Evolutionary conservation across 2,113 vertebrate species (phyloP), one percentile per base, ranked within the genome.

Genomic region (Gymnocephalus cernua): DNA sequence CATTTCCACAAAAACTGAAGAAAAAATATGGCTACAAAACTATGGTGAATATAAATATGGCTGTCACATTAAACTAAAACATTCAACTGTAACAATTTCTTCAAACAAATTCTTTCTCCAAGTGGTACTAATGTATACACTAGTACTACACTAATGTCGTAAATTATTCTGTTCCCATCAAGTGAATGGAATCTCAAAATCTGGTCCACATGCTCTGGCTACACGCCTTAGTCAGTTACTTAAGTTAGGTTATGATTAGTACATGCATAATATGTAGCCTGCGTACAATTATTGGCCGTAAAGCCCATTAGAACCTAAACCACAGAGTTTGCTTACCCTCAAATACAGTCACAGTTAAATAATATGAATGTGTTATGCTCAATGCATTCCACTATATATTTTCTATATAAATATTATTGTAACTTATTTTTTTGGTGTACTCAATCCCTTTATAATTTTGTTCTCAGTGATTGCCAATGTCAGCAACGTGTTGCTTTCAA

Each of bases 401-500:
- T 65, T 59, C 4, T 19, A 14, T 41, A 11, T 41, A 41, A 41
- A 56, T 53, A 23, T 74, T 47, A 27, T 16, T 59, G 16, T 41
- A 14, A 32, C 54, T n/a, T 56, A 12, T 29, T 54, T 79, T 56
- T 50, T 23, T 47, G 14, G 8, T 84, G 35, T 67, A 48, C 32
- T 38, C 25, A 41, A 16, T 29, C 15, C 4, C 12, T 2, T 41
- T 11, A 53, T 12, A n/a, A n/a, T 10, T n/a, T 11, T n/a, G 21
- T n/a, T 53, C 19, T 76, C 10, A 0, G 67, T 51, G 73, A 59
- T 47, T 23, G 15, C 10, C 50, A 38, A 35, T 66, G 45, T 65
- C 53, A 82, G 51, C 63, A 79, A 63, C 66, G 12, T 65, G 58
- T 58, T 70, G 50, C 62, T 59, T 65, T 80, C 57, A 63, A 69